These are phyloP conservation scores for Chroicocephalus ridibundus DNA, from an alignment of 2,113 vertebrate species.

Conservation along the genomic window DNA sequence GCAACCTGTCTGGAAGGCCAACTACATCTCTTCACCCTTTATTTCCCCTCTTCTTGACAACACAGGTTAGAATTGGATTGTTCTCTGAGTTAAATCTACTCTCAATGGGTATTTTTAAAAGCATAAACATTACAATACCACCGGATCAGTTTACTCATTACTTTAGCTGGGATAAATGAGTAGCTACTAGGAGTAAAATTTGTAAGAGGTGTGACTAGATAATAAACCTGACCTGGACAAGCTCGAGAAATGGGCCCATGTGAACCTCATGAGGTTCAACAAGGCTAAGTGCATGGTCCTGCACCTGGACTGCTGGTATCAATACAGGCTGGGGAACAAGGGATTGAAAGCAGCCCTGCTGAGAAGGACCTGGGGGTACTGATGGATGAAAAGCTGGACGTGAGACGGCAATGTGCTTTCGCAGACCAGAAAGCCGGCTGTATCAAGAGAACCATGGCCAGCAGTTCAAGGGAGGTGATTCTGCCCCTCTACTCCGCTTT, in stretches of 20 bases:
- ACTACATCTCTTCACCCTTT: background rate
- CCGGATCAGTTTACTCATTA: background rate
- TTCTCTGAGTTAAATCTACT: background rate
- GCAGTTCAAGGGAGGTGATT: background rate
- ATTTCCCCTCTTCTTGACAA: background rate
- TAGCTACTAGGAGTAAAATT: background rate
- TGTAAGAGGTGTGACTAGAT: background rate
- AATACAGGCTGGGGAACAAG: background rate
- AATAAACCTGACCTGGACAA: background rate
- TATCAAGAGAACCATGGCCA: background rate
- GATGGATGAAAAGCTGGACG: background rate
- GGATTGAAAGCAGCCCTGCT: background rate
- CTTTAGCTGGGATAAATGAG: background rate
- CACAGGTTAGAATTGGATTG: background rate
- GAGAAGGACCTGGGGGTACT: background rate
- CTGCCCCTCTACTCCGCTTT: background rate
- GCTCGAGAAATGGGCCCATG: background rate
- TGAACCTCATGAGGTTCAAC: background rate
- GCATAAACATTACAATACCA: background rate
- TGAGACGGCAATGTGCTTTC: background rate
- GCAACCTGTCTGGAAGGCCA: background rate
- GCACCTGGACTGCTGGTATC: background rate
- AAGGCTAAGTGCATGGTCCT: background rate
- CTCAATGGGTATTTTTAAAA: background rate
- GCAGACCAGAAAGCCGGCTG: background rate